Conservation (phyloP, 1,140 invertebrate species). For the Caenorhabditis briggsae region DNA sequence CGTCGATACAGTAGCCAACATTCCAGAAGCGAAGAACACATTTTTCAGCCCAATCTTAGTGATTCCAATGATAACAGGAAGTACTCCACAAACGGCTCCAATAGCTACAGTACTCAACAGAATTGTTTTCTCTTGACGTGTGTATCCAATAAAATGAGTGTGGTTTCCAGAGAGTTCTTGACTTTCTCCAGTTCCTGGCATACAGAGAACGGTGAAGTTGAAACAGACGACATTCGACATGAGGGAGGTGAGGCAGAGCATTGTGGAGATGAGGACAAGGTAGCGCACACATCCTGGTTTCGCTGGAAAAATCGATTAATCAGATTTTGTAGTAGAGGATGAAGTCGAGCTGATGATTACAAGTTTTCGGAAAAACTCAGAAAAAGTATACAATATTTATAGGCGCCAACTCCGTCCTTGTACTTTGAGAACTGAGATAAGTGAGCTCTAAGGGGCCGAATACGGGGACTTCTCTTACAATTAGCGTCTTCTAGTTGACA, state of each 20-base stretch:
- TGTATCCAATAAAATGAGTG: constrained; percentile 72
- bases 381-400: no score
- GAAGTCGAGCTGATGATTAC: no score
- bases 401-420: no score
- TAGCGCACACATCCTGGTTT: constrained; percentile 68
- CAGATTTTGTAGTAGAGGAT: no score
- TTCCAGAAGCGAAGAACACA: constrained; percentile 68
- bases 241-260: constrained; percentile 75
- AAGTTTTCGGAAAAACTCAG: no score
- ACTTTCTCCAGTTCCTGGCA: constrained; percentile 67
- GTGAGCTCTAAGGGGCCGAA: no score
- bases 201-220: constrained; percentile 77
- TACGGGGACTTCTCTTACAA: no score
- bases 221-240: constrained; percentile 76
- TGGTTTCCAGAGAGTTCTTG: constrained; percentile 60
- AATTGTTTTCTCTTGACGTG: constrained; percentile 70
- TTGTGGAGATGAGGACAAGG: constrained; percentile 74
- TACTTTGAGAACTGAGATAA: no score
- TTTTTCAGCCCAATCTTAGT: constrained; percentile 73
- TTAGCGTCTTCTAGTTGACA: no score
- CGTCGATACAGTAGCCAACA: constrained; percentile 72
- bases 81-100: constrained; percentile 73
- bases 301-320: not conserved
- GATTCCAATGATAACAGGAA: constrained; percentile 74
- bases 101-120: constrained; percentile 76